Conservation (phyloP, 2,888 invertebrate species). For the Pteria penguin region DNA sequence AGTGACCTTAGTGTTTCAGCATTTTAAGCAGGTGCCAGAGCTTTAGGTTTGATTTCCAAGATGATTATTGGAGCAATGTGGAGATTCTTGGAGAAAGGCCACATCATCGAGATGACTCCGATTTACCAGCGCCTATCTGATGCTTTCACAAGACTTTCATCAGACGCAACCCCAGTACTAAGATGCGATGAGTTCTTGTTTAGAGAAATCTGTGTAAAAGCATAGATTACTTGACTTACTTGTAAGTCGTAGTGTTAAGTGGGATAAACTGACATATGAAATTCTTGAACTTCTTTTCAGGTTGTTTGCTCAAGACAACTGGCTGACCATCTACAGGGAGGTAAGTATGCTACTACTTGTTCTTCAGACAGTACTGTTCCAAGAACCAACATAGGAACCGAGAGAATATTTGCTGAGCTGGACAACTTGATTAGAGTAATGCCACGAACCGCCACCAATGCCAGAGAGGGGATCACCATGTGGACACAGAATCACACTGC, state of each 20-base stretch:
- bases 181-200: conserved; percentile 5
- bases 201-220: neutral
- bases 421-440: conserved; percentile 23
- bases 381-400: conserved; percentile 7
- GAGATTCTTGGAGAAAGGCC: conserved; percentile 2
- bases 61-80: too few relatives aligned
- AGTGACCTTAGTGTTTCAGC: too few relatives aligned
- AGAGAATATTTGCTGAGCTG: conserved; percentile 19
- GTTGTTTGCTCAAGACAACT: too few relatives aligned
- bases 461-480: too few relatives aligned
- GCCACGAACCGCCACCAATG: too few relatives aligned
- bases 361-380: too few relatives aligned
- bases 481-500: too few relatives aligned
- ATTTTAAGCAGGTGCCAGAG: too few relatives aligned
- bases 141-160: neutral
- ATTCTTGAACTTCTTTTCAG: conserved; percentile 10
- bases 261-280: conserved; percentile 5
- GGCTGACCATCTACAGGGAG: too few relatives aligned
- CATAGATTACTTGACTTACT: neutral
- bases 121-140: conserved; percentile 5
- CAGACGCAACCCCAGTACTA: neutral
- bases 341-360: conserved; percentile 23
- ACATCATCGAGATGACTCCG: conserved; percentile 16
- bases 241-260: neutral
- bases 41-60: too few relatives aligned